Evolutionary conservation across 2,888 invertebrate genomes (phyloP).

Genomic region (Cartodere bifasciata): DNA sequence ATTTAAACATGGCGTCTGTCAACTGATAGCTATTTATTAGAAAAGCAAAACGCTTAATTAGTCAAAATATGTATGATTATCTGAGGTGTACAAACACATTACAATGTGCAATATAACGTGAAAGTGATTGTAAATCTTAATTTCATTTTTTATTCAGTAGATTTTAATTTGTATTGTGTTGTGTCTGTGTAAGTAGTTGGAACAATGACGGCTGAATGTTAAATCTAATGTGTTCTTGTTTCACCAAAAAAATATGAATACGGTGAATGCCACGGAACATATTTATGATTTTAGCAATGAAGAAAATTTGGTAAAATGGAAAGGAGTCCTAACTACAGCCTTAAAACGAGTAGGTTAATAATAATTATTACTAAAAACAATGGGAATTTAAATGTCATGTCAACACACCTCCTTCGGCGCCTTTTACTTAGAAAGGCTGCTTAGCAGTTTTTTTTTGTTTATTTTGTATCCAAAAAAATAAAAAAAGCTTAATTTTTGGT

Average conservation of each 20-base stretch:
- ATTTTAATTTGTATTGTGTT: too few relatives aligned
- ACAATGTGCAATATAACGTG: conserved; percentile 27
- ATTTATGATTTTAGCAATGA: conserved; percentile 77
- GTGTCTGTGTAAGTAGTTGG: conserved; percentile 13
- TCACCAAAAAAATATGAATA: conserved; percentile 30
- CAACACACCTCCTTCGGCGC: too few relatives aligned
- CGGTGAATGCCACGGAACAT: conserved; percentile 38
- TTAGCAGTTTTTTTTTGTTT: too few relatives aligned
- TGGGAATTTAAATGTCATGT: too few relatives aligned
- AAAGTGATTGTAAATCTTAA: conserved; percentile 17
- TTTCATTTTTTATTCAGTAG: conserved; percentile 19
- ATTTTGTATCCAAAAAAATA: too few relatives aligned
- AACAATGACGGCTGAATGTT: conserved; percentile 23
- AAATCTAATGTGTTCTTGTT: conserved; percentile 13
- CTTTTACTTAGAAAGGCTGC: too few relatives aligned
- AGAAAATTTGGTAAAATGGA: conserved; percentile 86
- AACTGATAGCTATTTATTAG: not conserved
- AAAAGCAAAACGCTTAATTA: not conserved
- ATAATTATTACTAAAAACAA: too few relatives aligned
- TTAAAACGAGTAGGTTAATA: conserved; percentile 77
- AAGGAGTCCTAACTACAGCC: conserved; percentile 75
- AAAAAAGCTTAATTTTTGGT: too few relatives aligned
- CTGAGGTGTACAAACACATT: not conserved
- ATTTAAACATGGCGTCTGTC: conserved; percentile 1
- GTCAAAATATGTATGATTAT: not conserved